Evolutionary conservation across 2,888 invertebrate genomes (phyloP).

Genomic region (Gastrophysa polygoni): DNA sequence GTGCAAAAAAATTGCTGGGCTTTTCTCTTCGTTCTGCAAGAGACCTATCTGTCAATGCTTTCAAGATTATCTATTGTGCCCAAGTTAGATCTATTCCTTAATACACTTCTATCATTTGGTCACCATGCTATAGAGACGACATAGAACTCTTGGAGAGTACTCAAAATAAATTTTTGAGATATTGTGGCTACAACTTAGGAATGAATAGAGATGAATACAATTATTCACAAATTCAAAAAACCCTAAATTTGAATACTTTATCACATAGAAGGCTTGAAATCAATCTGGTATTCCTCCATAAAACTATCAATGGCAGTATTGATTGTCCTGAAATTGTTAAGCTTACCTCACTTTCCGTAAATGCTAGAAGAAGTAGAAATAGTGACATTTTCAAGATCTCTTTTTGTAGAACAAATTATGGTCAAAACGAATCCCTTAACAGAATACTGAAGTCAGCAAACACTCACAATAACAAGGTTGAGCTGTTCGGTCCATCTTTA

Average conservation of each 20-base stretch:
- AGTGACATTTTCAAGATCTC: constrained; percentile 5
- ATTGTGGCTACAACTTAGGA: constrained; percentile 4
- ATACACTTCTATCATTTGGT: constrained; percentile 15
- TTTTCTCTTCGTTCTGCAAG: constrained; percentile 8
- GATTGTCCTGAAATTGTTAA: constrained; percentile 11
- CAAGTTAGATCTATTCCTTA: constrained; percentile 9
- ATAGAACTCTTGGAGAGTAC: constrained; percentile 1
- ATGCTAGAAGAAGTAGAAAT: constrained; percentile 9
- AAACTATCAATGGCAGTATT: constrained; percentile 9
- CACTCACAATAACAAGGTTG: neutral
- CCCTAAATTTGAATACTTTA: neutral
- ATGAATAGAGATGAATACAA: constrained; percentile 7
- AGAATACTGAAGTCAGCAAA: constrained; percentile 3
- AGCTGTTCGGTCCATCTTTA: neutral
- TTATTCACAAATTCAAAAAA: constrained; percentile 7
- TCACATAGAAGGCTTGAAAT: neutral
- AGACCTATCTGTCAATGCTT: constrained; percentile 5
- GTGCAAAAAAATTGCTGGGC: constrained; percentile 6
- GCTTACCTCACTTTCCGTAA: neutral
- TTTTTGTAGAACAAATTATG: constrained; percentile 11
- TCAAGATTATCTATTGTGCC: constrained; percentile 6
- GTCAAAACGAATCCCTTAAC: constrained; percentile 9
- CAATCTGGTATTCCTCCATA: neutral
- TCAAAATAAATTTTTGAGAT: constrained; percentile 9
- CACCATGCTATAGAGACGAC: constrained; percentile 2